These are phyloP conservation scores for Hyppa rectilinea DNA, from an alignment of 2,888 invertebrate species.

Conservation along the genomic window DNA sequence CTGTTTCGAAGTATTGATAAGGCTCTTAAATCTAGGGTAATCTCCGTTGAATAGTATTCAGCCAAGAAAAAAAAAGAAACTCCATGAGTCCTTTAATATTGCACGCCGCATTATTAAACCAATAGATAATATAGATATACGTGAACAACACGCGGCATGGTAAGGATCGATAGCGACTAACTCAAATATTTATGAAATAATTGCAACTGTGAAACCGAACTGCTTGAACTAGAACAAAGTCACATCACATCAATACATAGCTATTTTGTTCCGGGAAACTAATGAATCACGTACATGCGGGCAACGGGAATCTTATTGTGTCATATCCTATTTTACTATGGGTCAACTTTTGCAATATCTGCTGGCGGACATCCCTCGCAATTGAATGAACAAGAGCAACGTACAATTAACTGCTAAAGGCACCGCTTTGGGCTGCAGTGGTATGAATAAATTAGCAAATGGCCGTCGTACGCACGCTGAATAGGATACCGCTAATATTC, in stretches of 20 bases:
- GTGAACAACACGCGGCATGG: background rate
- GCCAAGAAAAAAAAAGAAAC: background rate
- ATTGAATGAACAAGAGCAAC: slow-evolving; percentile 83
- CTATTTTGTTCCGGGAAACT: slow-evolving; percentile 69
- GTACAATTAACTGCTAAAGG: slow-evolving; percentile 82
- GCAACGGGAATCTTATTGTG: slow-evolving; percentile 75
- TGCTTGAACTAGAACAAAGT: slow-evolving; percentile 43
- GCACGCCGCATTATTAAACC: background rate
- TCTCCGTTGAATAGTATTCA: background rate
- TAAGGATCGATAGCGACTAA: slow-evolving; percentile 10
- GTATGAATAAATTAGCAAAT: slow-evolving; percentile 75
- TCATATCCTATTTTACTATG: slow-evolving; percentile 88
- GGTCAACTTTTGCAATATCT: slow-evolving; percentile 83
- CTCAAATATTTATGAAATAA: slow-evolving; percentile 34
- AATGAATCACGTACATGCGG: slow-evolving; percentile 70
- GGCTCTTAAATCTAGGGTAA: background rate
- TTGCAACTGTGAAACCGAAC: slow-evolving; percentile 30
- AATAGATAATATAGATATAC: no score
- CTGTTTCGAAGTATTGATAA: background rate
- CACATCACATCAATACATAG: slow-evolving; percentile 57
- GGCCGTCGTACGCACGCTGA: slow-evolving; percentile 67
- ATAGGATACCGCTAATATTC: slow-evolving; percentile 72
- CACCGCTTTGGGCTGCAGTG: slow-evolving; percentile 72
- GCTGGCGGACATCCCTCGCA: slow-evolving; percentile 74
- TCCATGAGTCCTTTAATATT: background rate